Evolutionary conservation across 2,797 vertebrate species (phyloP), one percentile per base, ranked within the genome.

Genomic region (Manis crassicaudata): DNA sequence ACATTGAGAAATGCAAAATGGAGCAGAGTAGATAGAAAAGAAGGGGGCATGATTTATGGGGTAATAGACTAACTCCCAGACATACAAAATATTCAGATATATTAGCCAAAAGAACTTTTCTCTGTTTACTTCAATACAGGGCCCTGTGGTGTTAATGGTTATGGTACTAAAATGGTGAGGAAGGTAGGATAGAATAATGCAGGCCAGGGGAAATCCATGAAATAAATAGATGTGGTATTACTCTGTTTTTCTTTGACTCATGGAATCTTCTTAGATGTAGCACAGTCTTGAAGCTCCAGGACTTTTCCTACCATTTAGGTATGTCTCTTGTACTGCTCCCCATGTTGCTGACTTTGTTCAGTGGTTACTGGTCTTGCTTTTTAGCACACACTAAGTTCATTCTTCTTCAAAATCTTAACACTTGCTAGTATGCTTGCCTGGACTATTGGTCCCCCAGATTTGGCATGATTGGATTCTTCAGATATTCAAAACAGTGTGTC

Each of bases 1-100:
- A 89, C 82, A 43, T 56, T 58, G 93, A 96, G 93, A 95, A 95
- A 96, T 12, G 29, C 20, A 83, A 92, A 95, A 86, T 83, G 63
- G 62, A 79, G 32, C 43, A 27, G 62, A 88, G 25, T 21, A 72
- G 87, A 76, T 4, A 90, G 70, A 90, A 89, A 87, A 11, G 16
- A 65, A 96, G 23, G 52, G 25, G n/a, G 23, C 7, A 7, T 89
- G 79, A 90, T 94, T 92, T 94, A 77, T 82, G 68, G 40, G 80
- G 73, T 62, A 40, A 90, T 29, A 77, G 58, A 76, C 32, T 65
- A 65, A 75, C 73, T 92, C 35, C 72, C 88, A 43, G 60, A 68
- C 90, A 52, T 56, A 72, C 21, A 63, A 52, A 60, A 50, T 37
- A 50, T 54, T 68, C 87, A 92, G 37, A 93, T 67, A 4, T 20